Evolutionary conservation across 92 coral and sea anemone genomes (phyloP).

Genomic region (Scolanthus callimorphus): DNA sequence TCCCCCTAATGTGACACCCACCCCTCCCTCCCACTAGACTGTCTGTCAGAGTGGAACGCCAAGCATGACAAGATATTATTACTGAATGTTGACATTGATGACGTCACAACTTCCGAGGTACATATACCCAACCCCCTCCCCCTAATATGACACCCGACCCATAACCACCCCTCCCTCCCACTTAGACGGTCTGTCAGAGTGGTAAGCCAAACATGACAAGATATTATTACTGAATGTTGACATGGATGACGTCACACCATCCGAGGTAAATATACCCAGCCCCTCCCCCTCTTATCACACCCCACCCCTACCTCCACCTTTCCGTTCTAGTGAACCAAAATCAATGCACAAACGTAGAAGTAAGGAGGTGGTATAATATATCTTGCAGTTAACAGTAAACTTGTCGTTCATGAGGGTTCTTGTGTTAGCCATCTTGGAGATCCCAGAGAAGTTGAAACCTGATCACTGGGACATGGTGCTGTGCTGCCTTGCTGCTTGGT

Average conservation of each 20-base stretch:
- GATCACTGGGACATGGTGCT: slow-evolving; percentile 87
- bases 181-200: slow-evolving; percentile 58
- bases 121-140: no score
- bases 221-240: slow-evolving; percentile 43
- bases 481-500: slow-evolving; percentile 90
- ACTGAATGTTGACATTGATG: slow-evolving; percentile 25
- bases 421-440: slow-evolving; percentile 43
- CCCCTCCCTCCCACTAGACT: no score
- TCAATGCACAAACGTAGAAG: no score
- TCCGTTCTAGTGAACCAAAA: no score
- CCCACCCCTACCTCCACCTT: no score
- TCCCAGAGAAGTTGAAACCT: slow-evolving; percentile 36
- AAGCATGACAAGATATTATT: slow-evolving; percentile 50
- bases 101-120: slow-evolving; percentile 22
- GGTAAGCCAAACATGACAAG: slow-evolving; percentile 51
- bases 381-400: slow-evolving; percentile 60
- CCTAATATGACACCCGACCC: no score
- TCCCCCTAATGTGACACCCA: no score
- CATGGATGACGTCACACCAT: slow-evolving; percentile 15
- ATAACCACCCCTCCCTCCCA: no score
- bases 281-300: no score
- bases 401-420: slow-evolving; percentile 56
- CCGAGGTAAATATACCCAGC: no score
- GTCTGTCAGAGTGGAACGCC: slow-evolving; percentile 57
- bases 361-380: no score